Evolutionary conservation across 2,888 invertebrate genomes (phyloP).

Genomic region (Tenthredo scrophulariae): DNA sequence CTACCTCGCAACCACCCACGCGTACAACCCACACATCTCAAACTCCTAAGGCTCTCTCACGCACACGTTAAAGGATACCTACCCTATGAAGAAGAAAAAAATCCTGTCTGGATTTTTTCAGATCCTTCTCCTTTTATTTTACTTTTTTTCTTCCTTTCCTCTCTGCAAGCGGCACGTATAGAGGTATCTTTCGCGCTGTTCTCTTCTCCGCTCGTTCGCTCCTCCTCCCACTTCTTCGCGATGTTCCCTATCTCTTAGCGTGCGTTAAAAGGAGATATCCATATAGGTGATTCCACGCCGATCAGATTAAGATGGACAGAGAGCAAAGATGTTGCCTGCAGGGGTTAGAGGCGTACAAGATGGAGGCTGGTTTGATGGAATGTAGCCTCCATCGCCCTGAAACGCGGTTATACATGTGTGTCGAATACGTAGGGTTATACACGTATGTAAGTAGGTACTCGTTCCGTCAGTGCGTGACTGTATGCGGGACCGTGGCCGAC

Average conservation of each 20-base stretch:
- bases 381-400: slow-evolving; percentile 71
- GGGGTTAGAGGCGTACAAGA: slow-evolving; percentile 71
- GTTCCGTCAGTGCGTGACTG: slow-evolving; percentile 44
- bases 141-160: background rate
- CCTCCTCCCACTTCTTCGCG: slow-evolving; percentile 49
- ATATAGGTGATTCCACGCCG: slow-evolving; percentile 53
- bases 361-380: slow-evolving; percentile 78
- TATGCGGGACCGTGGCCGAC: slow-evolving; percentile 29
- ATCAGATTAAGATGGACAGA: slow-evolving; percentile 54
- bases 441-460: slow-evolving; percentile 1
- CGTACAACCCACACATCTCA: slow-evolving; percentile 27
- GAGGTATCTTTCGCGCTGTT: slow-evolving; percentile 62
- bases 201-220: slow-evolving; percentile 56
- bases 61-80: slow-evolving; percentile 26
- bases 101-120: slow-evolving; percentile 62
- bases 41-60: background rate
- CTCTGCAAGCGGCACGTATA: slow-evolving; percentile 63
- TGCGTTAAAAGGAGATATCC: slow-evolving; percentile 45
- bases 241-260: slow-evolving; percentile 22
- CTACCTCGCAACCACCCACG: slow-evolving; percentile 32
- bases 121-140: slow-evolving; percentile 51
- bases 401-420: background rate
- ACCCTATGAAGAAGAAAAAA: slow-evolving; percentile 52
- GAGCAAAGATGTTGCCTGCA: slow-evolving; percentile 43
- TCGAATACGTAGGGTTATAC: background rate